phyloP scores from a whole-genome alignment of 2,113 vertebrate species.

The Oreochromis spilurus region DNA sequence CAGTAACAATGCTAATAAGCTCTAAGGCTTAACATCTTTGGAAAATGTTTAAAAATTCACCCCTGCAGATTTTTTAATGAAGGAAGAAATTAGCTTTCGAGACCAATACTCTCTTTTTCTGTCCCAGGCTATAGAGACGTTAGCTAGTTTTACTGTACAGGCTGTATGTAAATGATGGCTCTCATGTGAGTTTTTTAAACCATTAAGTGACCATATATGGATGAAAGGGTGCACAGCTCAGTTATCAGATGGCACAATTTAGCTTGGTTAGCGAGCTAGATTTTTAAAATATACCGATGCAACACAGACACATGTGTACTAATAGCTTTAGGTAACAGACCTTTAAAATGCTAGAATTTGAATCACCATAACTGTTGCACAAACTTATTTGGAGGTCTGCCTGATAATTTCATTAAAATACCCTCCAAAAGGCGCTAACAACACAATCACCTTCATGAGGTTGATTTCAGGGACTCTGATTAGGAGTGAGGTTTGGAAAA shows the following conservation, averaged over 20 bases:
- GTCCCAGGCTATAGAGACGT: background rate
- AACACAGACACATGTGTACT: background rate
- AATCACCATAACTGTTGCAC: background rate
- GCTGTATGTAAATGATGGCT: background rate
- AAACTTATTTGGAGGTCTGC: background rate
- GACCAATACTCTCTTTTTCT: background rate
- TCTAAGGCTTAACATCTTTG: background rate
- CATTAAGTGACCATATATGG: background rate
- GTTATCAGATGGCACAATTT: background rate
- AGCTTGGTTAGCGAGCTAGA: background rate
- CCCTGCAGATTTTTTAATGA: background rate
- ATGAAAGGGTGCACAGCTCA: background rate
- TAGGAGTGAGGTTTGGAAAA: no score
- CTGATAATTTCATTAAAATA: accelerated
- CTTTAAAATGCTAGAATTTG: background rate
- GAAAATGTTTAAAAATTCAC: background rate
- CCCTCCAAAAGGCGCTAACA: accelerated
- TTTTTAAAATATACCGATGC: background rate
- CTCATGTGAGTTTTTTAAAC: background rate
- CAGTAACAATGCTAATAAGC: background rate
- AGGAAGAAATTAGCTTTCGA: background rate
- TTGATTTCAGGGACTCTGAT: background rate
- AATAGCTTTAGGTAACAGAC: background rate
- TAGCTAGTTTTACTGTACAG: background rate
- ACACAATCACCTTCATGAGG: background rate